Percentiles rank a stretch among this genome's conserved stretches.
Conservation (phyloP, 2,113 vertebrate species). For the Arvicanthis niloticus region DNA sequence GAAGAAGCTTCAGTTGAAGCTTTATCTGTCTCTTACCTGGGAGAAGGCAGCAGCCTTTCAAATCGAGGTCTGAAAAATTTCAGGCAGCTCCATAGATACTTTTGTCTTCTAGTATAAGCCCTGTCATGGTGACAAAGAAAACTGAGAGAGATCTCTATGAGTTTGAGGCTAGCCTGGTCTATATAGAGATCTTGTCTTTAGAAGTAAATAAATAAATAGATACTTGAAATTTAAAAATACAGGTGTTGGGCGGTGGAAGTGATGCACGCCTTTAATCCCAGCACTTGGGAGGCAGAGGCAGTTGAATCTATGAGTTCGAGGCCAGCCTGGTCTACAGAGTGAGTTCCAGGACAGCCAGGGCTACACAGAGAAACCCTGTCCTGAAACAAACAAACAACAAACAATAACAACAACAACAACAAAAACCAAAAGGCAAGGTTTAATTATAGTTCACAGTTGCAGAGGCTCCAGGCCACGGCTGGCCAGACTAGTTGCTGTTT, state of each 20-base stretch:
- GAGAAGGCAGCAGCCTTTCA: not conserved
- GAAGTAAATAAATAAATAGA: not conserved
- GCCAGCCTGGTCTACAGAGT: not conserved
- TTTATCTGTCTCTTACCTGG: not conserved
- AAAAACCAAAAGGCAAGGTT: not conserved
- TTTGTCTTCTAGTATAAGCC: not conserved
- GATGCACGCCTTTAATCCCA: not conserved
- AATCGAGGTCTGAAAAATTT: not conserved
- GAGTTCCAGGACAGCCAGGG: not conserved
- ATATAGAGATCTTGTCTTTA: not conserved
- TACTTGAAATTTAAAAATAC: not conserved
- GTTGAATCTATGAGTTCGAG: not conserved
- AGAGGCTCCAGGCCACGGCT: not conserved
- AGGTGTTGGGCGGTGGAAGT: not conserved
- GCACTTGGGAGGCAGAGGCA: not conserved
- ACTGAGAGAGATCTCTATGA: not conserved
- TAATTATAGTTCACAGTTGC: not conserved
- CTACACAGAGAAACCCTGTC: not conserved
- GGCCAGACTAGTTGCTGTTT: not conserved
- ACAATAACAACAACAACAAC: no score
- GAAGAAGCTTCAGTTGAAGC: not conserved
- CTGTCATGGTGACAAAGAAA: not conserved
- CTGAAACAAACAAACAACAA: no score
- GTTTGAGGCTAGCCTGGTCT: not conserved
- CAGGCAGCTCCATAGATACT: not conserved